A percentile compares a stretch with the other conserved stretches of the same genome.
Evolutionary conservation across 2,797 vertebrate species (phyloP).

Genomic region (Fistularia commersonii): DNA sequence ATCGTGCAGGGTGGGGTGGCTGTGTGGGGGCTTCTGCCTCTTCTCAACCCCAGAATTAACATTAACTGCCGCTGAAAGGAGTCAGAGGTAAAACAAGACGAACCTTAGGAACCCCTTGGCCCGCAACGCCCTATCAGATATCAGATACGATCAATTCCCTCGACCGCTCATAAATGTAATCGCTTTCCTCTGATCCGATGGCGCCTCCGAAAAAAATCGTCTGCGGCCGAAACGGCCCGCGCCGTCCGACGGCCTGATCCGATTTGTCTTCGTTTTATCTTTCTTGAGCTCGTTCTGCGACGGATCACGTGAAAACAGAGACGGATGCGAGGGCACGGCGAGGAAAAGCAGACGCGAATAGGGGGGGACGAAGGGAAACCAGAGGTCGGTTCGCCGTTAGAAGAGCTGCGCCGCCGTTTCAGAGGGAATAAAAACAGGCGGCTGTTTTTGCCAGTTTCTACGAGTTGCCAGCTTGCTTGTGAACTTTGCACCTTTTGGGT

Average conservation of each 20-base stretch:
- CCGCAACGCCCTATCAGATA: slow-evolving; percentile 27
- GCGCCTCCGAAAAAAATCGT: slow-evolving; percentile 10
- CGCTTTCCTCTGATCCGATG: slow-evolving; percentile 35
- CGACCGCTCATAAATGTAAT: slow-evolving; percentile 44
- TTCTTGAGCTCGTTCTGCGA: slow-evolving; percentile 14
- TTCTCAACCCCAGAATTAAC: slow-evolving; percentile 17
- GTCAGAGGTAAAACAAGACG: too few relatives aligned
- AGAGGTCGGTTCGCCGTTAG: too few relatives aligned
- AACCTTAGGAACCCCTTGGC: slow-evolving; percentile 12
- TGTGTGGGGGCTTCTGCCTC: too few relatives aligned
- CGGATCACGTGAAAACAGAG: slow-evolving; percentile 18
- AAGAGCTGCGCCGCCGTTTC: too few relatives aligned
- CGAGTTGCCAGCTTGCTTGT: slow-evolving; percentile 26
- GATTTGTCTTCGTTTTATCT: slow-evolving; percentile 6
- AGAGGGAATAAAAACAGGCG: too few relatives aligned
- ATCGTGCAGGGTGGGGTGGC: slow-evolving; percentile 5
- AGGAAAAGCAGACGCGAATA: slow-evolving; percentile 5
- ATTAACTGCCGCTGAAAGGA: too few relatives aligned
- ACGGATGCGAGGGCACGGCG: too few relatives aligned
- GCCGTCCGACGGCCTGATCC: slow-evolving; percentile 3
- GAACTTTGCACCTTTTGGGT: slow-evolving; percentile 44
- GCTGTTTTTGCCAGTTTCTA: too few relatives aligned
- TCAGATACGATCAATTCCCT: slow-evolving; percentile 52
- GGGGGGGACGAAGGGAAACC: slow-evolving; percentile 14
- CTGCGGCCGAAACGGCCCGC: slow-evolving; percentile 6